Percentiles rank a stretch among this genome's conserved stretches.
Evolutionary conservation across 2,113 vertebrate genomes (phyloP).

Genomic region (Physeter macrocephalus): DNA sequence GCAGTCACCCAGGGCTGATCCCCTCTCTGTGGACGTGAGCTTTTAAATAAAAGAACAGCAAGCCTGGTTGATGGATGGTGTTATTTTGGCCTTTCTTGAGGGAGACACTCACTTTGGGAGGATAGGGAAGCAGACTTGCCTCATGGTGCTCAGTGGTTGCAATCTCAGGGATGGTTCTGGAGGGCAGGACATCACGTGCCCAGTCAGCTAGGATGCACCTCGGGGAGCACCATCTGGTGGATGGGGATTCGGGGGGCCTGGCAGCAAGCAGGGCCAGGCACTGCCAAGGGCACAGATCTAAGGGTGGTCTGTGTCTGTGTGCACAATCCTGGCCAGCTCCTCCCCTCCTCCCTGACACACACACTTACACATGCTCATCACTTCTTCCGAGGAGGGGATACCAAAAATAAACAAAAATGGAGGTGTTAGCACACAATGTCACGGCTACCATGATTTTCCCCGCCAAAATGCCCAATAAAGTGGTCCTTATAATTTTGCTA

Average conservation of each 20-base stretch:
- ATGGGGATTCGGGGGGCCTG: neutral
- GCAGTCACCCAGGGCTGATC: constrained; percentile 1
- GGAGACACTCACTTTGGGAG: neutral
- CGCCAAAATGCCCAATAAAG: neutral
- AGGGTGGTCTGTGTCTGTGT: neutral
- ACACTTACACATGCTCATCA: neutral
- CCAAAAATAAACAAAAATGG: neutral
- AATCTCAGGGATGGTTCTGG: neutral
- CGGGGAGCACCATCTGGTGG: neutral
- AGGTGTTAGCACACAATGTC: neutral
- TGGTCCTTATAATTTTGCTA: neutral
- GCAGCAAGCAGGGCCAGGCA: neutral
- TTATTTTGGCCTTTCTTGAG: constrained; percentile 44
- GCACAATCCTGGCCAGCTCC: accelerated
- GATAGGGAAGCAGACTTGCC: neutral
- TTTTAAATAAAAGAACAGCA: constrained; percentile 27
- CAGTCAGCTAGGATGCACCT: neutral
- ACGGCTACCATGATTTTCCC: neutral
- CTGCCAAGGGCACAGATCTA: neutral
- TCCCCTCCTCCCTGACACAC: neutral
- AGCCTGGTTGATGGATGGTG: constrained; percentile 49
- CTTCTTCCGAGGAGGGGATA: neutral
- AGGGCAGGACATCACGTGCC: neutral
- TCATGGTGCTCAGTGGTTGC: neutral
- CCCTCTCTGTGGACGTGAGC: neutral